phyloP scores from a whole-genome alignment of 2,113 vertebrate genomes.

The Coregonus clupeaformis region DNA sequence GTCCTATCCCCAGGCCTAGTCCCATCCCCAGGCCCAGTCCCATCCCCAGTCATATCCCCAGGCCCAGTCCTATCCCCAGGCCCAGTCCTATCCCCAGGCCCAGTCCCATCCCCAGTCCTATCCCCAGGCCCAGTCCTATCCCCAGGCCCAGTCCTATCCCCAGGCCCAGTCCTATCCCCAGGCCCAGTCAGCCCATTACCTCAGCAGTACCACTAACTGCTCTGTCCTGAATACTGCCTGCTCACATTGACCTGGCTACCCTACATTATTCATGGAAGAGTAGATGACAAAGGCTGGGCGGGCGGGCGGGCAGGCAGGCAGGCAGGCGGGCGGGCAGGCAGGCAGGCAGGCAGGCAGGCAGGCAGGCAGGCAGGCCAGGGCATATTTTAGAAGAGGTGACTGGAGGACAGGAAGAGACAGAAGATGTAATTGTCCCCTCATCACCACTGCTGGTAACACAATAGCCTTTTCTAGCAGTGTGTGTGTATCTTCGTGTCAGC shows the following conservation, averaged over 20 bases:
- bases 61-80: too few relatives aligned
- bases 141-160: too few relatives aligned
- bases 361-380: conserved; percentile 25
- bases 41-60: too few relatives aligned
- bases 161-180: too few relatives aligned
- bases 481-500: conserved; percentile 21
- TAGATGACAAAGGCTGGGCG: conserved; percentile 42
- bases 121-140: too few relatives aligned
- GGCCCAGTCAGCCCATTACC: too few relatives aligned
- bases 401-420: background rate
- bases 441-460: conserved; percentile 40
- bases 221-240: conserved; percentile 74
- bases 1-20: too few relatives aligned
- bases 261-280: conserved; percentile 71
- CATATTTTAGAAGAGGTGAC: conserved; percentile 28
- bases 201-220: conserved; percentile 60
- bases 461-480: conserved; percentile 43
- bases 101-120: too few relatives aligned
- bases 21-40: too few relatives aligned
- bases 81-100: too few relatives aligned
- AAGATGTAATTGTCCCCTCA: conserved; percentile 14
- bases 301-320: too few relatives aligned
- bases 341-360: conserved; percentile 32
- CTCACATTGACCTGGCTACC: conserved; percentile 68
- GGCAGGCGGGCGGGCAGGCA: too few relatives aligned